Evolutionary conservation across 2,797 vertebrate genomes (phyloP), one percentile per base, ranked within the genome.

Genomic region (Halcyon badia): DNA sequence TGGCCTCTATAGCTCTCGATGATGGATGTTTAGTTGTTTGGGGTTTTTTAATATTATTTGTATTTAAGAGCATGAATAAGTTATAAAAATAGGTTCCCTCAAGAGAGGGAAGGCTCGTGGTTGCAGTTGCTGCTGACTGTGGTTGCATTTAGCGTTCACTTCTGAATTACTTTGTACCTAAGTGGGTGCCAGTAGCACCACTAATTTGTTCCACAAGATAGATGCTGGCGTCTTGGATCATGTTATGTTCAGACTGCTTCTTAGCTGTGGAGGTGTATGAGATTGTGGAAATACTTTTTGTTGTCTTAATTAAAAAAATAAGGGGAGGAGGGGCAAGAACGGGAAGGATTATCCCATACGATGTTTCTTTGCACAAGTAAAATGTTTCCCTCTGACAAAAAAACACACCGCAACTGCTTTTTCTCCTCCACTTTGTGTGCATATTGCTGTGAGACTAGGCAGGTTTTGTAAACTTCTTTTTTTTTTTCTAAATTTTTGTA

Each of bases 251-350:
- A 11, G 21, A 10, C 44, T 60, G 6, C 65, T 73, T 4, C 54
- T 65, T n/a, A 33, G 2, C 37, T 71, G 2, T 26, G 28, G 37
- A 56, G 28, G 24, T 28, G 9, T 33, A 37, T 19, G 20, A 42
- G 28, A 10, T 16, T 48, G 10, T 1, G 19, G 33, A 70, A 60
- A 5, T 88, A 24, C 1, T 46, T 69, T 72, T 54, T 77, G 5
- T 39, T 44, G 37, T 6, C 6, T 65, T 68, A 54, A 39, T 64
- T n/a, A 72, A 28, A 33, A 28, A 39, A 44, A 31, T 4, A 3
- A 3, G 0, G 16, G 2, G 15, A 1, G 18, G 56, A 14, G n/a
- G 54, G 31, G 54, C 51, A 52, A 16, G 12, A 57, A 21, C 4
- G 31, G 56, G n/a, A 57, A 33, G 31, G 31, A 60, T n/a, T 37